Percentiles rank a stretch among this genome's conserved stretches.
Conservation (phyloP, 2,113 vertebrate genomes). For the Anolis sagrei region DNA sequence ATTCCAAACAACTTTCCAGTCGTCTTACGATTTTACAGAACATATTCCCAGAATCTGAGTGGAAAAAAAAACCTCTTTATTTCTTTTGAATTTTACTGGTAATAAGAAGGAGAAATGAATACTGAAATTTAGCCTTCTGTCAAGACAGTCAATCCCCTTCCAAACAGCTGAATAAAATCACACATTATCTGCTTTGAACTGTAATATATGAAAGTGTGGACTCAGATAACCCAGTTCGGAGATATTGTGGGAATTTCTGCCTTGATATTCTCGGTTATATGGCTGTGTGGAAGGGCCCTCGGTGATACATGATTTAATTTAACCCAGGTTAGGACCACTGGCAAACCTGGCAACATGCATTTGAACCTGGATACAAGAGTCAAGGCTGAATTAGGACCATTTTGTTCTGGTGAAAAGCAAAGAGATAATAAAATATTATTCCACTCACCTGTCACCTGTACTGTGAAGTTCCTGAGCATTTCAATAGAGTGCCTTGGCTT, state of each 20-base stretch:
- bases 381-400: background rate
- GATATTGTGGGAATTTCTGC: too few relatives aligned
- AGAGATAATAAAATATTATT: background rate
- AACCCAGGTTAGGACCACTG: background rate
- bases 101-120: background rate
- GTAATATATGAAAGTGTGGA: too few relatives aligned
- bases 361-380: background rate
- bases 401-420: background rate
- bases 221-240: too few relatives aligned
- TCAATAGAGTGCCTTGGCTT: constrained; percentile 77
- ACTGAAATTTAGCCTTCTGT: background rate
- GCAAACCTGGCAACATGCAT: background rate
- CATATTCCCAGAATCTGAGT: background rate
- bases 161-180: too few relatives aligned
- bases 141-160: background rate
- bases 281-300: too few relatives aligned
- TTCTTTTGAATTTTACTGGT: background rate
- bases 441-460: constrained; percentile 86
- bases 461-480: constrained; percentile 87
- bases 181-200: too few relatives aligned
- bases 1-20: background rate
- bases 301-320: background rate
- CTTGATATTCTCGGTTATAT: too few relatives aligned
- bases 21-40: background rate
- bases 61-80: background rate